Evolutionary conservation across 2,888 invertebrate species (phyloP).

Genomic region (Trimorus sp.): DNA sequence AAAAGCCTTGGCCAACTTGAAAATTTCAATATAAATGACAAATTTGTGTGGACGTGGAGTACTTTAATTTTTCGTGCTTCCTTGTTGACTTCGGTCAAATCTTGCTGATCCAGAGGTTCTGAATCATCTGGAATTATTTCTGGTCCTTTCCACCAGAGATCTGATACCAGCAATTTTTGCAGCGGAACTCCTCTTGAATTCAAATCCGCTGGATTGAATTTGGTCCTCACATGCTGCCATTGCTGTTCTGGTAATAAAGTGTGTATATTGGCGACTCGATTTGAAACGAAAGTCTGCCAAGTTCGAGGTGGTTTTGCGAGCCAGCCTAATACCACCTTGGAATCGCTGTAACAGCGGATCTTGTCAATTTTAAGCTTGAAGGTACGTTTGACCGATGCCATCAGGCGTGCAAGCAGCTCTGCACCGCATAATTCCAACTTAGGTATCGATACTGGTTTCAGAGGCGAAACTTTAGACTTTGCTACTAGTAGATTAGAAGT

Average conservation of each 20-base stretch:
- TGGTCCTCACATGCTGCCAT: not conserved
- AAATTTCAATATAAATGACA: too few relatives aligned
- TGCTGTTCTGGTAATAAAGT: not conserved
- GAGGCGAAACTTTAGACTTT: not conserved
- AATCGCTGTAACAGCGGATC: not conserved
- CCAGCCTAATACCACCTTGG: too few relatives aligned
- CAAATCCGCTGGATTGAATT: not conserved
- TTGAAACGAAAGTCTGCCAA: not conserved
- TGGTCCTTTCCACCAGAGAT: constrained; percentile 7
- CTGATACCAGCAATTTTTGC: not conserved
- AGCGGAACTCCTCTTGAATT: not conserved
- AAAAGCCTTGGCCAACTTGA: too few relatives aligned
- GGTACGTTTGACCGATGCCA: too few relatives aligned
- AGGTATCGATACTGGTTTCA: not conserved
- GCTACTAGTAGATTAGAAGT: not conserved
- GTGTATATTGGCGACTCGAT: constrained; percentile 4
- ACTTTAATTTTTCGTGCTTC: too few relatives aligned
- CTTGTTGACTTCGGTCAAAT: too few relatives aligned
- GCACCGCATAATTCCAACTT: not conserved
- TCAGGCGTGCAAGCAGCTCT: not conserved
- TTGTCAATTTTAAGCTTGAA: not conserved
- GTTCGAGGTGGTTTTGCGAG: too few relatives aligned
- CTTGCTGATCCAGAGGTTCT: too few relatives aligned
- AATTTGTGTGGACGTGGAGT: too few relatives aligned
- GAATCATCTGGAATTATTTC: not conserved